These are phyloP conservation scores for Drosophila quadrilineata DNA, from an alignment of 1,140 invertebrate species.

Conservation along the genomic window DNA sequence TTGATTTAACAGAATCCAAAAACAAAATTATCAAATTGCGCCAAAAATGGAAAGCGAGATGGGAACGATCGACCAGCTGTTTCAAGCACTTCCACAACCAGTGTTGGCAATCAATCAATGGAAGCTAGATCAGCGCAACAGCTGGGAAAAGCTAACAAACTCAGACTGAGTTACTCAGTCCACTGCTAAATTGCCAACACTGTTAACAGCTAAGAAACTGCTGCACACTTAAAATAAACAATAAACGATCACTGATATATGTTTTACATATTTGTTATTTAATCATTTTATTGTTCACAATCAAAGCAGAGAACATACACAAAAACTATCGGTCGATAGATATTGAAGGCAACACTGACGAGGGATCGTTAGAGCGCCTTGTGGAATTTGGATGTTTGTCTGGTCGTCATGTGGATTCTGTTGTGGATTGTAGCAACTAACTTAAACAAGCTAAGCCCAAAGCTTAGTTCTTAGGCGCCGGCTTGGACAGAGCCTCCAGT, in stretches of 20 bases:
- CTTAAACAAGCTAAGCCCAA: conserved; percentile 38
- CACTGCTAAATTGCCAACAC: neutral
- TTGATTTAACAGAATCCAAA: conserved; percentile 52
- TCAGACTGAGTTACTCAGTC: too few relatives aligned
- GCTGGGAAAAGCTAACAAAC: too few relatives aligned
- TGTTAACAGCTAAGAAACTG: neutral
- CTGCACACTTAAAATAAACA: neutral
- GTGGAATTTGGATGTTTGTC: conserved; percentile 40
- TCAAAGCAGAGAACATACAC: too few relatives aligned
- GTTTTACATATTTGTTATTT: conserved; percentile 49
- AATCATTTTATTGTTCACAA: conserved; percentile 47
- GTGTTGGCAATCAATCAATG: neutral
- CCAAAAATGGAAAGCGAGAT: conserved; percentile 2
- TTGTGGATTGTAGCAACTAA: conserved; percentile 9
- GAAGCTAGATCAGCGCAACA: too few relatives aligned
- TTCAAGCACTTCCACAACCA: too few relatives aligned
- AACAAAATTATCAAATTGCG: neutral
- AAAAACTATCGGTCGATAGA: conserved; percentile 26
- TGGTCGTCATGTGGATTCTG: conserved; percentile 14
- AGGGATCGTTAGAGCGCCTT: conserved; percentile 23
- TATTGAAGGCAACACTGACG: conserved; percentile 23
- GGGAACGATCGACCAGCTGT: conserved; percentile 24
- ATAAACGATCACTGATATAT: conserved; percentile 9
- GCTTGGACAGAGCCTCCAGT: conserved; percentile 65
- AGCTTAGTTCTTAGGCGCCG: conserved; percentile 41